phyloP scores from a whole-genome alignment of 2,888 invertebrate species.

The Folsomia candida region DNA sequence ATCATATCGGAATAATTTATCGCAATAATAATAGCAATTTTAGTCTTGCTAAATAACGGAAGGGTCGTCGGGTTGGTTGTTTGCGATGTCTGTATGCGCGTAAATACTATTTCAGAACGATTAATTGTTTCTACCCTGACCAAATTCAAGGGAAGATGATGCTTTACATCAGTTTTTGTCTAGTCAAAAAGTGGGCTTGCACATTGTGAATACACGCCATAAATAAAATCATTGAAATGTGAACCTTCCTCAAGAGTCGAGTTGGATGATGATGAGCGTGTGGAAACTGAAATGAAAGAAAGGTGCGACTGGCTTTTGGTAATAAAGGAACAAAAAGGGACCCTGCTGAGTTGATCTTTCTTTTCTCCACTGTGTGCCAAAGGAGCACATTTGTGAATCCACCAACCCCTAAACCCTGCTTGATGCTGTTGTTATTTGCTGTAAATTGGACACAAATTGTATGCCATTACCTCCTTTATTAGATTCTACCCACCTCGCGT shows the following conservation, averaged over 20 bases:
- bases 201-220: background rate
- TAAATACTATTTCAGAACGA: no score
- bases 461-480: constrained; percentile 9
- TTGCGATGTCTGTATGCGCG: no score
- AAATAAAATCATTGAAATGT: constrained; percentile 2
- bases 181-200: background rate
- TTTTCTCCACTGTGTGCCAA: background rate
- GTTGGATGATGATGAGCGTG: no score
- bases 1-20: no score
- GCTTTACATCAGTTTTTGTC: no score
- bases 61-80: no score
- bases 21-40: no score
- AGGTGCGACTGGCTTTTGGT: background rate
- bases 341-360: constrained; percentile 8
- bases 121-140: no score
- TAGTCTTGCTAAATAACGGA: no score
- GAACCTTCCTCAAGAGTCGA: constrained; percentile 6
- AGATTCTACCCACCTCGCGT: background rate
- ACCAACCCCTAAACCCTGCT: background rate
- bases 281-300: no score
- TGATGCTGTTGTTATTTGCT: background rate
- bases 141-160: no score
- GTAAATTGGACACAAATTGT: constrained; percentile 18
- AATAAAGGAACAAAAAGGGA: background rate
- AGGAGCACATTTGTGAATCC: background rate